Percentiles rank a stretch among this genome's conserved stretches.
These are phyloP conservation scores for Euclidia mi DNA, from an alignment of 2,888 invertebrate genomes.

Conservation along the genomic window DNA sequence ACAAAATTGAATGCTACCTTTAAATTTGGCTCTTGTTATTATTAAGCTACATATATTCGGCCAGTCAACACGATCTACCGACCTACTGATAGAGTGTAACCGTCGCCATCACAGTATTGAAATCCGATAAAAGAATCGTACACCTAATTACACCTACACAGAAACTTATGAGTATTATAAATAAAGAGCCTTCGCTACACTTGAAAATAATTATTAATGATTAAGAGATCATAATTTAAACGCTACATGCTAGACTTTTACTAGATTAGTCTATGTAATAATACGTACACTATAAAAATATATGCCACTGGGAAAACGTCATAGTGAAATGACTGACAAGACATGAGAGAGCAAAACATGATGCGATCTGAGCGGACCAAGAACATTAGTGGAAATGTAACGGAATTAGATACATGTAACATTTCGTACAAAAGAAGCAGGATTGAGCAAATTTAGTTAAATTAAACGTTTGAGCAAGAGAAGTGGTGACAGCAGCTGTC, in stretches of 20 bases:
- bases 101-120: conserved; percentile 71
- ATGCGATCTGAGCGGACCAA: conserved; percentile 29
- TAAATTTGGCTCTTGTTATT: conserved; percentile 21
- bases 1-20: conserved; percentile 17
- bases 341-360: conserved; percentile 40
- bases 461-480: conserved; percentile 87
- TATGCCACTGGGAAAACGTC: conserved; percentile 80
- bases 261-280: conserved; percentile 85
- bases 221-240: conserved; percentile 90
- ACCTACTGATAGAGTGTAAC: conserved; percentile 47
- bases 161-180: conserved; percentile 90
- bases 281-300: conserved; percentile 81
- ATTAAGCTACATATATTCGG: conserved; percentile 34
- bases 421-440: conserved; percentile 63
- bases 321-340: conserved; percentile 69
- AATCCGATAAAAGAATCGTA: conserved; percentile 70
- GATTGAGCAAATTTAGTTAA: conserved; percentile 88
- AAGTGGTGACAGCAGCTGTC: conserved; percentile 81
- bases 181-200: conserved; percentile 79
- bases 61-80: conserved; percentile 36
- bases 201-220: conserved; percentile 89
- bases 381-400: conserved; percentile 35
- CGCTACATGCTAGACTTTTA: conserved; percentile 83
- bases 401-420: conserved; percentile 26
- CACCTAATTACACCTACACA: conserved; percentile 75